Base-by-base conservation (phyloP, 2,888 invertebrate species). In the Chymomyza caudatula region DNA sequence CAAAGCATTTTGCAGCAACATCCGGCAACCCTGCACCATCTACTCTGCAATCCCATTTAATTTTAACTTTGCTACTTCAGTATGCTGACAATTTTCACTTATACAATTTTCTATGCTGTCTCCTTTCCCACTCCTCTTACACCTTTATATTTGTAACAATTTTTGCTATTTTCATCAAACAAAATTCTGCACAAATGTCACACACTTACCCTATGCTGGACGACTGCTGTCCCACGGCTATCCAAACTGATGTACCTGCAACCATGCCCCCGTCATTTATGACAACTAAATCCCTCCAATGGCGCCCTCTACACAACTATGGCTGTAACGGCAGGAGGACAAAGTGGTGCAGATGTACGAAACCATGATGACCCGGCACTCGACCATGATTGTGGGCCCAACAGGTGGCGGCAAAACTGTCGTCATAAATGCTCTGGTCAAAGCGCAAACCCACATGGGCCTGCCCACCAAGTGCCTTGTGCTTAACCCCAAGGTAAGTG, bases 291-390 rank as follows among this genome's bases (percentile, higher is more conserved):
- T 79, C 78, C 84, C 78, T 11, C 15, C 62, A 63, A 56, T n/a
- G 55, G 51, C 23, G 42, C 49, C 44, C 51, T 11, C 53, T 13
- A 22, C 49, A 49, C 55, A 52, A 20, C 49, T 23, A 2, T 13
- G n/a, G 13, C 8, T 37, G 52, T 60, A 55, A 56, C 56, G 74
- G 4, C 85, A 96, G 95, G 93, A 96, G 67, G 96, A 96, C 87
- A 96, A 97, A 92, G 94, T 97, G 19, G 94, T 97, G 4, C 97
- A 98, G 90, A 88, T 98, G 89, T 97, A 97, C 88, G 97, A 98
- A 91, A 96, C 97, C 0, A 97, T 97, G 97, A 96, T 96, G 95
- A 97, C 96, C 0, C 93, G 97, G 43, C 97, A 97, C 91, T 96
- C 96, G 58, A 94, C 95, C 3, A 97, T 98, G 97, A 90, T 98